These are phyloP conservation scores for Clarias macrocephalus DNA, from an alignment of 2,113 vertebrate species.

Conservation along the genomic window DNA sequence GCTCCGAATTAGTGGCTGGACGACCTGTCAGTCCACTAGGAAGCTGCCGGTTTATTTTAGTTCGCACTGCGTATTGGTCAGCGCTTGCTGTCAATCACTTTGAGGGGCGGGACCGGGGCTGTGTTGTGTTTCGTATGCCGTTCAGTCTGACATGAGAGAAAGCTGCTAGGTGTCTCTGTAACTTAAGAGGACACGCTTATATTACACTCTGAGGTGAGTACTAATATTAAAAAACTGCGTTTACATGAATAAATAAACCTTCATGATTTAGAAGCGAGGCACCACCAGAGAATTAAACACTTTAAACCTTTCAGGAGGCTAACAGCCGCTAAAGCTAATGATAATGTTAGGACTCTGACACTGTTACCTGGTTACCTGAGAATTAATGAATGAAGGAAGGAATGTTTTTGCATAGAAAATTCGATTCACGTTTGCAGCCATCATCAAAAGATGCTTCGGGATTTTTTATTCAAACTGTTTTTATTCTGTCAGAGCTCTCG, in stretches of 20 bases:
- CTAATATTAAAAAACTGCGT: neutral
- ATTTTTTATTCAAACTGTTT: neutral
- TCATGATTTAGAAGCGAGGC: neutral
- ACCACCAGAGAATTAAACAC: no score
- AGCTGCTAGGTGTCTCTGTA: conserved; percentile 13
- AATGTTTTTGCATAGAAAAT: neutral
- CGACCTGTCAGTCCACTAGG: conserved; percentile 45
- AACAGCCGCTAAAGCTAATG: conserved; percentile 9
- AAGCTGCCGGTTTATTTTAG: neutral
- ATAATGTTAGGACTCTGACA: neutral
- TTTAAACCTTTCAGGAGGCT: neutral
- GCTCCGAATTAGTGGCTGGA: conserved; percentile 57
- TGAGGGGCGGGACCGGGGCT: conserved; percentile 34
- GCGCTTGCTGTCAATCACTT: conserved; percentile 48
- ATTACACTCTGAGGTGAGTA: neutral
- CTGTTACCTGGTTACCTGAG: neutral
- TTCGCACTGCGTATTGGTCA: conserved; percentile 58
- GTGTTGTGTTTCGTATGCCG: conserved; percentile 36
- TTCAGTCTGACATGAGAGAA: conserved; percentile 32
- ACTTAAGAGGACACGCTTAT: neutral
- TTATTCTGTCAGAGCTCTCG: neutral
- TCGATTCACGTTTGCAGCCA: no score
- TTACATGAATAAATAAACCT: neutral
- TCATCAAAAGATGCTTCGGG: neutral
- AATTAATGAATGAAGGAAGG: neutral